Evolutionary conservation across 2,888 invertebrate genomes (phyloP).

Genomic region (Metacarcinus magister): DNA sequence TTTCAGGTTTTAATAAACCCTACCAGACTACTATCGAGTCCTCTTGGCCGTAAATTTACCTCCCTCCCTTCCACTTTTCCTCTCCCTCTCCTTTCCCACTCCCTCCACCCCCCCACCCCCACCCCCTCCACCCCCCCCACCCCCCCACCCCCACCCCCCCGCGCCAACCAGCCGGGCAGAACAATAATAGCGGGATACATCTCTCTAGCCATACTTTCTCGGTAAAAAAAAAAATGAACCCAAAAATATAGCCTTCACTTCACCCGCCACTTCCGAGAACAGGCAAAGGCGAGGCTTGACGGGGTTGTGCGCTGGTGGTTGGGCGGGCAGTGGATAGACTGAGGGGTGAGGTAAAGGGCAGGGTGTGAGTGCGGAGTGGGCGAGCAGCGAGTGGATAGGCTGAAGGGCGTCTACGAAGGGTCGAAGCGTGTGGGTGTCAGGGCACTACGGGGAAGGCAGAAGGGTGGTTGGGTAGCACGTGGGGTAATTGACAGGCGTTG

Average conservation of each 20-base stretch:
- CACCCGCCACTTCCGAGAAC: background rate
- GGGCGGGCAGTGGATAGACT: background rate
- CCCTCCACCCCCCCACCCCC: background rate
- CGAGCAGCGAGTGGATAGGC: background rate
- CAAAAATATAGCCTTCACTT: background rate
- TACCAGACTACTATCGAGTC: background rate
- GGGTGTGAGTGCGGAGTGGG: background rate
- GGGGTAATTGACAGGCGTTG: background rate
- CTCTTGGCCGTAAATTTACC: background rate
- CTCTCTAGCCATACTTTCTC: background rate
- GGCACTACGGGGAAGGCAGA: background rate
- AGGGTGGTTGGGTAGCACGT: background rate
- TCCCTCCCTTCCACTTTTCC: background rate
- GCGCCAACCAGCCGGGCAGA: background rate
- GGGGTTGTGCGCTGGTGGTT: background rate
- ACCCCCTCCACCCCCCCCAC: background rate
- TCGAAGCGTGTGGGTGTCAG: background rate
- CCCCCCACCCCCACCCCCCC: background rate
- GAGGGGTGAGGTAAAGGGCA: background rate
- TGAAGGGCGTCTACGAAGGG: background rate
- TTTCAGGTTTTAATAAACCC: background rate
- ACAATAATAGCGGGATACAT: constrained; percentile 33
- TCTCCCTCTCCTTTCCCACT: background rate
- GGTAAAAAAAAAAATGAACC: constrained; percentile 29
- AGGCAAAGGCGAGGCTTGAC: background rate